Conservation (phyloP, 2,888 invertebrate genomes). For the Dolomedes plantarius region DNA sequence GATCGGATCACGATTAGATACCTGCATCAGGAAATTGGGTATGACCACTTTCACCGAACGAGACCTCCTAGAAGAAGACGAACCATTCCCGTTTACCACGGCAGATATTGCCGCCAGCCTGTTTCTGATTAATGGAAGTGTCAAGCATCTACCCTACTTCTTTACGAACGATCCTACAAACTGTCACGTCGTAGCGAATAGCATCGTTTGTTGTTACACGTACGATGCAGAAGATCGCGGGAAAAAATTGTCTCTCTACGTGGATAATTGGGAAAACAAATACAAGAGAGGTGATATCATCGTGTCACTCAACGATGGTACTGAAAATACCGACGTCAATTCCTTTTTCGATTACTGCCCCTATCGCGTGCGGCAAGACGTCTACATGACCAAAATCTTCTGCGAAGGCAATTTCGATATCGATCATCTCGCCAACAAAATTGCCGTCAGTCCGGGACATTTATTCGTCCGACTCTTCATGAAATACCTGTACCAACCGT, state of each 20-base stretch:
- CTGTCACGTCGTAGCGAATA: conserved; percentile 27
- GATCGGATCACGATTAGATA: no score
- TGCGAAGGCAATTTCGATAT: conserved; percentile 26
- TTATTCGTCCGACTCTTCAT: conserved; percentile 42
- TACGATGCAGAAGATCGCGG: conserved; percentile 49
- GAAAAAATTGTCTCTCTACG: conserved; percentile 22
- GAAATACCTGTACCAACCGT: conserved; percentile 31
- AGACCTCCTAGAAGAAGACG: no score
- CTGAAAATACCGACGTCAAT: background rate
- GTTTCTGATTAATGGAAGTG: conserved; percentile 34
- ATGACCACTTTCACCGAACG: no score
- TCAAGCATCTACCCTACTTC: conserved; percentile 49
- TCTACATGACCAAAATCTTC: conserved; percentile 25
- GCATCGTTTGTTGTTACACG: conserved; percentile 27
- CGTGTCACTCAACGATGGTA: conserved; percentile 24
- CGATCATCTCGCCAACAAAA: conserved; percentile 48
- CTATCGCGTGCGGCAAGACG: conserved; percentile 19
- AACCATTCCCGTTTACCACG: no score
- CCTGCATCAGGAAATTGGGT: no score
- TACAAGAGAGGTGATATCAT: conserved; percentile 31
- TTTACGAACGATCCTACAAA: conserved; percentile 46
- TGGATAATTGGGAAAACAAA: conserved; percentile 1
- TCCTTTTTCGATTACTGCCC: conserved; percentile 41
- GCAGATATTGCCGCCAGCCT: conserved; percentile 33
- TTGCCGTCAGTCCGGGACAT: conserved; percentile 38